Evolutionary conservation across 2,113 vertebrate genomes (phyloP).

Genomic region (Aplodontia rufa): DNA sequence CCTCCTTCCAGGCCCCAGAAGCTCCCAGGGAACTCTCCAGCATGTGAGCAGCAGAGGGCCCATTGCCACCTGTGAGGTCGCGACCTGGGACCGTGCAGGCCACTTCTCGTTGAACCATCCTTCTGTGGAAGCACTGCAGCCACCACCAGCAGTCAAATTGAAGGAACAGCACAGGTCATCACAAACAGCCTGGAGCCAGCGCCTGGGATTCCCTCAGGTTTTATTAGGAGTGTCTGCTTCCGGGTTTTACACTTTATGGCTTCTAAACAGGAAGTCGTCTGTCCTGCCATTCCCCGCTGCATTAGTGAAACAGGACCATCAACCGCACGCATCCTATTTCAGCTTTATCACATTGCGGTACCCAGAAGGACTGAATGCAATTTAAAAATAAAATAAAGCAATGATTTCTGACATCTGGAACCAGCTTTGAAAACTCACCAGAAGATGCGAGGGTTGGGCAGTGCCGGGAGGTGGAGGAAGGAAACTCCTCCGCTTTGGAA

Average conservation of each 20-base stretch:
- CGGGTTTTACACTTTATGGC: slow-evolving; percentile 61
- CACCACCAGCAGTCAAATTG: slow-evolving; percentile 41
- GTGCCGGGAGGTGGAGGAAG: background rate
- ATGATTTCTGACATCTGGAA: slow-evolving; percentile 32
- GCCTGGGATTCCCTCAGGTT: slow-evolving; percentile 51
- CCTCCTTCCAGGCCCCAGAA: slow-evolving; percentile 21
- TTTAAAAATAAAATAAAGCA: slow-evolving; percentile 46
- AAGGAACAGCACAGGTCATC: background rate
- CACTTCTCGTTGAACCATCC: slow-evolving; percentile 50
- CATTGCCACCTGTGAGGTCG: background rate
- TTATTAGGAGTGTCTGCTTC: slow-evolving; percentile 55
- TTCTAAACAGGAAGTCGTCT: slow-evolving; percentile 34
- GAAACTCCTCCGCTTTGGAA: background rate
- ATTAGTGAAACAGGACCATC: slow-evolving; percentile 55
- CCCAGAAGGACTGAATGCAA: slow-evolving; percentile 50
- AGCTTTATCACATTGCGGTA: slow-evolving; percentile 43
- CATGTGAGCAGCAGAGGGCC: background rate
- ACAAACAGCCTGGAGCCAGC: slow-evolving; percentile 43
- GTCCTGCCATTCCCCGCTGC: slow-evolving; percentile 60
- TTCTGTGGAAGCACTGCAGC: background rate
- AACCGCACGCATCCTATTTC: slow-evolving; percentile 14
- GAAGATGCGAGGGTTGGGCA: background rate
- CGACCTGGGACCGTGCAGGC: too few relatives aligned
- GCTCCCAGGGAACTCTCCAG: slow-evolving; percentile 43
- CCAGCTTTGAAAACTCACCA: background rate